Percentiles rank a stretch among this genome's conserved stretches.
phyloP scores from a whole-genome alignment of 2,797 vertebrate genomes.

The Pteropus rufus region DNA sequence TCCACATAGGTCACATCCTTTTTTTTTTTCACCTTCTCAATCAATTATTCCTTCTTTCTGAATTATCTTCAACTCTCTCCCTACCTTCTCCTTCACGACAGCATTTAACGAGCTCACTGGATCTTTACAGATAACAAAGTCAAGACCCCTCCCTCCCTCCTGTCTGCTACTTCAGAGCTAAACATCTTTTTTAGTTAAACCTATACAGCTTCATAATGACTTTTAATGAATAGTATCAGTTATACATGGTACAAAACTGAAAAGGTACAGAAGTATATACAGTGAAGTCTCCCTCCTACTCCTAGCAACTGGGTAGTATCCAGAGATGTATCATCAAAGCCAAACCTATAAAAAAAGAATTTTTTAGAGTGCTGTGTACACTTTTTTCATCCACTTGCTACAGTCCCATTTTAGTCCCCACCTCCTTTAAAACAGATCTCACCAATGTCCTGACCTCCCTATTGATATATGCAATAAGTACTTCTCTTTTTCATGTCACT shows the following conservation, averaged over 20 bases:
- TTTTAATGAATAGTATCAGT: not conserved
- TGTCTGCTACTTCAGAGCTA: not conserved
- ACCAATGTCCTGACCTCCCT: not conserved
- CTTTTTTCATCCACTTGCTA: not conserved
- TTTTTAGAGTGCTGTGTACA: not conserved
- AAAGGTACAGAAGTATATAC: slow-evolving; percentile 5
- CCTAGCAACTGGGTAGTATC: not conserved
- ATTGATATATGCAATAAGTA: not conserved
- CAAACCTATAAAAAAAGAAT: not conserved
- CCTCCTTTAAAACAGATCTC: slow-evolving; percentile 30
- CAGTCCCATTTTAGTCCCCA: not conserved
- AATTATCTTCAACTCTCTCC: not conserved
- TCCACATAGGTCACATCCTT: not conserved
- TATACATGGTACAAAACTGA: not conserved
- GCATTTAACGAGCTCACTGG: slow-evolving; percentile 1
- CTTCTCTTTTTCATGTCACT: slow-evolving; percentile 7
- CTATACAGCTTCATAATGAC: not conserved
- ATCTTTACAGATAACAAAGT: not conserved
- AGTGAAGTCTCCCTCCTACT: not conserved
- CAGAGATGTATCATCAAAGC: not conserved
- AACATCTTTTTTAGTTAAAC: slow-evolving; percentile 18
- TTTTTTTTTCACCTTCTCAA: not conserved
- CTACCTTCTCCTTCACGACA: not conserved
- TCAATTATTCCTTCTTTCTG: slow-evolving; percentile 26
- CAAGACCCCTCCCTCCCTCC: not conserved